A percentile compares a stretch with the other conserved stretches of the same genome.
Conservation (phyloP, 2,113 vertebrate genomes). For the Macrotus californicus region DNA sequence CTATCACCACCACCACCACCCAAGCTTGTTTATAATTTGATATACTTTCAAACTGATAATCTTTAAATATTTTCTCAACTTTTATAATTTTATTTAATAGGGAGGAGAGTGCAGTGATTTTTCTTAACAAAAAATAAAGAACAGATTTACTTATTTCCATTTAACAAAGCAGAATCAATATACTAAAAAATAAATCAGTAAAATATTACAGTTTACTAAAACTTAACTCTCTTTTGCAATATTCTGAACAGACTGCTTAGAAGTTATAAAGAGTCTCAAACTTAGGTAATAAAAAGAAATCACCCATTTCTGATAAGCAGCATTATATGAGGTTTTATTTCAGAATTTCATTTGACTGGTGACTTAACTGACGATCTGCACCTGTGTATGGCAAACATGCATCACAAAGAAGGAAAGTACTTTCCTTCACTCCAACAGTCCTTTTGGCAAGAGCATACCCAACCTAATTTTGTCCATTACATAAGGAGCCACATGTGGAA, state of each 20-base stretch:
- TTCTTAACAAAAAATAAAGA: background rate
- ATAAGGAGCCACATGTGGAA: conserved; percentile 30
- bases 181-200: background rate
- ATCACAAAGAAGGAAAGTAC: background rate
- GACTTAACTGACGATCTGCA: background rate
- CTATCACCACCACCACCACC: too few relatives aligned
- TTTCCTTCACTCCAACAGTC: background rate
- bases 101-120: background rate
- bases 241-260: background rate
- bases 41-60: background rate
- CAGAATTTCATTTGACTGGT: background rate
- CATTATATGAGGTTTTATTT: background rate
- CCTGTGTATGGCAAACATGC: background rate
- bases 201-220: conserved; percentile 2
- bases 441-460: background rate
- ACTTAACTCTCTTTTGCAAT: conserved; percentile 4
- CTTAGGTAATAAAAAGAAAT: conserved; percentile 22
- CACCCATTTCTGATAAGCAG: background rate
- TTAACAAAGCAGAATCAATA: background rate
- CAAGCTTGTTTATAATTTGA: background rate
- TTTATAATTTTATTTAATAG: background rate
- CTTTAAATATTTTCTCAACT: conserved; percentile 11
- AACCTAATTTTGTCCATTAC: conserved; percentile 24
- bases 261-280: background rate
- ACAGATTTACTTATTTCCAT: background rate